A percentile compares a stretch with the other conserved stretches of the same genome.
Evolutionary conservation across 2,888 invertebrate genomes (phyloP).

Genomic region (Dryomyza anilis): DNA sequence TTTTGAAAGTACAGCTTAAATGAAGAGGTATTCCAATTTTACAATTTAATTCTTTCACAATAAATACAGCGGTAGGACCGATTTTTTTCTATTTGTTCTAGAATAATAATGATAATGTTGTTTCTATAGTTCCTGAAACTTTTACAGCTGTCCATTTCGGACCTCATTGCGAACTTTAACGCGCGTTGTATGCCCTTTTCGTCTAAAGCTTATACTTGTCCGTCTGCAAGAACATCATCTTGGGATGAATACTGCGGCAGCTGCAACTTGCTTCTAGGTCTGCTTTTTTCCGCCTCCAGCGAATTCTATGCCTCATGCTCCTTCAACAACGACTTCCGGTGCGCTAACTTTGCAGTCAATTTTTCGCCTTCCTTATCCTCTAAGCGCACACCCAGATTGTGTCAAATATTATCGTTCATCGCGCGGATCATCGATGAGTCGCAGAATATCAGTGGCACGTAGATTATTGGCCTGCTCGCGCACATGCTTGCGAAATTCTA

Average conservation of each 20-base stretch:
- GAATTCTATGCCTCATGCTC: conserved; percentile 81
- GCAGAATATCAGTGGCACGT: conserved; percentile 73
- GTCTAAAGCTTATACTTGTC: conserved; percentile 93
- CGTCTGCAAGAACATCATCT: conserved; percentile 82
- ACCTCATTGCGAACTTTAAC: conserved; percentile 88
- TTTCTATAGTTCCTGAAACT: conserved; percentile 87
- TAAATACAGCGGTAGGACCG: neutral
- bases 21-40: too few relatives aligned
- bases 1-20: conserved; percentile 64
- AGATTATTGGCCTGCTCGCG: conserved; percentile 70
- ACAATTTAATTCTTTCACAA: conserved; percentile 1
- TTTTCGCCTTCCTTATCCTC: conserved; percentile 82
- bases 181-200: conserved; percentile 93
- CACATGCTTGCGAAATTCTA: conserved; percentile 83
- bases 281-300: conserved; percentile 79
- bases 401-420: conserved; percentile 87
- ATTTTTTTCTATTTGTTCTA: neutral
- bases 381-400: conserved; percentile 89
- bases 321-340: conserved; percentile 76
- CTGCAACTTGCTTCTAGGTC: conserved; percentile 75
- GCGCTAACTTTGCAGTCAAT: conserved; percentile 83
- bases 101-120: conserved; percentile 88
- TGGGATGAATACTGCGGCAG: conserved; percentile 79
- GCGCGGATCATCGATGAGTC: conserved; percentile 85
- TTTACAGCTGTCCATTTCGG: conserved; percentile 88